Conservation (phyloP, 2,113 vertebrate genomes). For the Eurystomus gularis region DNA sequence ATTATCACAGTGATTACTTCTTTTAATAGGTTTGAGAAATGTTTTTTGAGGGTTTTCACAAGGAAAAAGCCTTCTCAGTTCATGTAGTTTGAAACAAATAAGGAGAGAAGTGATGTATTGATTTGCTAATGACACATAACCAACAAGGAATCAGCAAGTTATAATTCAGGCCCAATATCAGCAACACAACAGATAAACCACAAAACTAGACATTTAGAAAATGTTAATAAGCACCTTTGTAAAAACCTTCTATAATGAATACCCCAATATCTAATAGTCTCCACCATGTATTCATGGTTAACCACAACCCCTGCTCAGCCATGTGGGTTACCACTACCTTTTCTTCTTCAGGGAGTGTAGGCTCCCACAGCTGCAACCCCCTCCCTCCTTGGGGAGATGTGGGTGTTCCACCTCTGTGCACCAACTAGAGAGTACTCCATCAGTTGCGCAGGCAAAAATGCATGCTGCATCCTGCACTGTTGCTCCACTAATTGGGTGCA, state of each 20-base stretch:
- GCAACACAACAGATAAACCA: not conserved
- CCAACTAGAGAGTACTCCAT: not conserved
- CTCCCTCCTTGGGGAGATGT: not conserved
- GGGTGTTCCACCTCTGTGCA: not conserved
- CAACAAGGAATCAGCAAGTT: not conserved
- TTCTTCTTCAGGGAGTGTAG: not conserved
- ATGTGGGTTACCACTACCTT: not conserved
- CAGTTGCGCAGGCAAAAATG: not conserved
- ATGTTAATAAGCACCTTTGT: not conserved
- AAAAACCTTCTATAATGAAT: not conserved
- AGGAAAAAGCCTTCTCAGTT: not conserved
- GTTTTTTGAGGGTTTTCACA: not conserved
- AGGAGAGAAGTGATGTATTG: not conserved
- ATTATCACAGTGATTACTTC: not conserved
- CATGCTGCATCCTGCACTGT: rapidly evolving
- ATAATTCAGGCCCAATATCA: not conserved
- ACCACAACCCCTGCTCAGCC: not conserved
- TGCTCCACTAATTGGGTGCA: rapidly evolving
- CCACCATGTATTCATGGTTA: not conserved
- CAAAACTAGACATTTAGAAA: not conserved
- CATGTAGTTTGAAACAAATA: not conserved
- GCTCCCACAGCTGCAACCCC: not conserved
- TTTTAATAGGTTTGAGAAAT: not conserved
- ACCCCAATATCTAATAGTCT: not conserved
- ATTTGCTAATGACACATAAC: not conserved